phyloP scores from a whole-genome alignment of 1,140 invertebrate species.

The Heliconius hermathena region DNA sequence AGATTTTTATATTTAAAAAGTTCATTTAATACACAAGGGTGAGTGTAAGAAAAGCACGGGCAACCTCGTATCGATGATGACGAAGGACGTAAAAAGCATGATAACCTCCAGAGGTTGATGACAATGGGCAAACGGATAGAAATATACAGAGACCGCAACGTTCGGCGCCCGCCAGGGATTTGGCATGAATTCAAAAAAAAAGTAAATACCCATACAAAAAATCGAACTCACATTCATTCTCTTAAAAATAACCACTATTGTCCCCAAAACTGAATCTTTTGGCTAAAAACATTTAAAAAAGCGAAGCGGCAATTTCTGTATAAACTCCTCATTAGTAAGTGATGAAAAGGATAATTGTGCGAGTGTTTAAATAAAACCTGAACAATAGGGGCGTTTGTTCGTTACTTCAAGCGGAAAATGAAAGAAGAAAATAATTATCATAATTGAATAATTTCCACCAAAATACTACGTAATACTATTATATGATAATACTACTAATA shows the following conservation, averaged over 20 bases:
- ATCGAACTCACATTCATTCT: not conserved
- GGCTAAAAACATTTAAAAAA: not conserved
- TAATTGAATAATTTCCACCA: not conserved
- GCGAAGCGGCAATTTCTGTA: not conserved
- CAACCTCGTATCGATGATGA: too few relatives aligned
- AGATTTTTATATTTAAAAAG: too few relatives aligned
- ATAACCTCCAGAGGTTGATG: too few relatives aligned
- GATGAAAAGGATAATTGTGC: conserved; percentile 10
- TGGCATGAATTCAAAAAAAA: too few relatives aligned
- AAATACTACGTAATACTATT: not conserved
- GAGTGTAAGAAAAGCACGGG: too few relatives aligned
- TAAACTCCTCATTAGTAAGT: conserved; percentile 9
- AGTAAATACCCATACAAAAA: not conserved
- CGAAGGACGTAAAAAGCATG: too few relatives aligned
- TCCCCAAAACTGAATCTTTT: not conserved
- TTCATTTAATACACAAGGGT: too few relatives aligned
- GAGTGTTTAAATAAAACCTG: conserved; percentile 11
- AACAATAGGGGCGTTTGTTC: conserved; percentile 10
- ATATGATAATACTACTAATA: too few relatives aligned
- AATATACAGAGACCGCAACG: too few relatives aligned
- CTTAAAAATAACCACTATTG: not conserved
- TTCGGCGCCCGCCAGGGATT: too few relatives aligned
- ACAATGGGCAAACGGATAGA: too few relatives aligned
- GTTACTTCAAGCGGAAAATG: conserved; percentile 6
- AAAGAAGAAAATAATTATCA: conserved; percentile 9